These are phyloP conservation scores for Acanthosepion lycidas DNA, from an alignment of 2,888 invertebrate genomes.

Conservation along the genomic window DNA sequence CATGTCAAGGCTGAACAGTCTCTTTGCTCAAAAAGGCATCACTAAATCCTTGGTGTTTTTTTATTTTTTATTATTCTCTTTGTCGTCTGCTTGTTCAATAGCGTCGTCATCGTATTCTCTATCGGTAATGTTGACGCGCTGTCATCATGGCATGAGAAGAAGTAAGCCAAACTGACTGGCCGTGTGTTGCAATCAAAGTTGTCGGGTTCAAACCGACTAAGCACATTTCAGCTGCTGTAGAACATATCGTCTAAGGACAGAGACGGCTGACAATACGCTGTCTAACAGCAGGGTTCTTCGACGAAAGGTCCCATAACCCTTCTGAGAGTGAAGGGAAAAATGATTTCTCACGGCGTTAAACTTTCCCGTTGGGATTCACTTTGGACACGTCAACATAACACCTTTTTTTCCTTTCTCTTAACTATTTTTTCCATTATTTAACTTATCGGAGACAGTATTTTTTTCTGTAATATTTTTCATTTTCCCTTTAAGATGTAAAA, in stretches of 20 bases:
- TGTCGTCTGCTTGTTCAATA: neutral
- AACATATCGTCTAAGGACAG: neutral
- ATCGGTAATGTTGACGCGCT: neutral
- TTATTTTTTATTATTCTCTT: neutral
- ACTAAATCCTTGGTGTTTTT: neutral
- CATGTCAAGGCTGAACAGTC: neutral
- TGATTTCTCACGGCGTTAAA: conserved; percentile 34
- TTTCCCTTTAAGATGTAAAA: neutral
- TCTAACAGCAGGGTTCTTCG: conserved; percentile 39
- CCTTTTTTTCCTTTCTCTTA: neutral
- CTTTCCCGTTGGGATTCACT: neutral
- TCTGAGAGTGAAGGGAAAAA: conserved; percentile 22
- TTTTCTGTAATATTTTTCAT: neutral
- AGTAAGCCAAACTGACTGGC: neutral
- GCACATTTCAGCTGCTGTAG: neutral
- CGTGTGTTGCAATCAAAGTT: neutral
- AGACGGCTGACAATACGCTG: neutral
- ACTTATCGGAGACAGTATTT: neutral
- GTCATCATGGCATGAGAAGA: neutral
- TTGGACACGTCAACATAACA: neutral
- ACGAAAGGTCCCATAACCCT: conserved; percentile 15
- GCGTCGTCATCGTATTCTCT: neutral
- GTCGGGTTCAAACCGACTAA: conserved; percentile 25
- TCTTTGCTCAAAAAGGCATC: neutral
- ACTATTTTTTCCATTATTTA: neutral